phyloP scores from a whole-genome alignment of 2,113 vertebrate species.

The Poecilia latipinna region DNA sequence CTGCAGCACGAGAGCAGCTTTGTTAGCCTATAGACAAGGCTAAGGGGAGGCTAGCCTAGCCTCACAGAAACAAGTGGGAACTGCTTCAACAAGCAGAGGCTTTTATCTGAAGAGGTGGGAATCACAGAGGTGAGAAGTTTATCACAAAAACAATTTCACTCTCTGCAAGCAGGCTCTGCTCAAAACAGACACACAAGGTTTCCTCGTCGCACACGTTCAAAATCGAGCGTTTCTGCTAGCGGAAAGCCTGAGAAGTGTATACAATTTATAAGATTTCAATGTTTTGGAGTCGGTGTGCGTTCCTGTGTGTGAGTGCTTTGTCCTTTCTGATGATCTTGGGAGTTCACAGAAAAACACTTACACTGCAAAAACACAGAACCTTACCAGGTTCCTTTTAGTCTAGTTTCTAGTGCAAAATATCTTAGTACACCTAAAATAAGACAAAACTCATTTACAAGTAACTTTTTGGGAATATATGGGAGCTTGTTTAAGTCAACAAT shows the following conservation, averaged over 20 bases:
- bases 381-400: no score
- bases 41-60: conserved; percentile 3
- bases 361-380: no score
- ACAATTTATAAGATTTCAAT: neutral
- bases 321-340: conserved; percentile 18
- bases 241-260: neutral
- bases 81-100: neutral
- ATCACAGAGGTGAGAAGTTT: conserved; percentile 21
- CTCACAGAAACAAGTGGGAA: neutral
- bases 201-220: neutral
- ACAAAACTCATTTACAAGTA: no score
- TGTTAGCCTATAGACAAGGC: conserved; percentile 8
- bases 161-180: neutral
- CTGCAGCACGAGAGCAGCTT: neutral
- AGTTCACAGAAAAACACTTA: conserved; percentile 39
- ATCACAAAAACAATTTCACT: neutral
- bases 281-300: neutral
- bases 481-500: no score
- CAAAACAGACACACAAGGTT: neutral
- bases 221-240: neutral
- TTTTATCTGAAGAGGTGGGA: conserved; percentile 6
- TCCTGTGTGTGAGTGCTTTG: neutral
- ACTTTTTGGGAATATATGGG: no score
- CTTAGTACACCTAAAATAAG: no score
- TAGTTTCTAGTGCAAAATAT: no score